Percentiles rank a stretch among this genome's conserved stretches.
Conservation (phyloP, 2,797 vertebrate species). For the Knipowitschia caucasica region DNA sequence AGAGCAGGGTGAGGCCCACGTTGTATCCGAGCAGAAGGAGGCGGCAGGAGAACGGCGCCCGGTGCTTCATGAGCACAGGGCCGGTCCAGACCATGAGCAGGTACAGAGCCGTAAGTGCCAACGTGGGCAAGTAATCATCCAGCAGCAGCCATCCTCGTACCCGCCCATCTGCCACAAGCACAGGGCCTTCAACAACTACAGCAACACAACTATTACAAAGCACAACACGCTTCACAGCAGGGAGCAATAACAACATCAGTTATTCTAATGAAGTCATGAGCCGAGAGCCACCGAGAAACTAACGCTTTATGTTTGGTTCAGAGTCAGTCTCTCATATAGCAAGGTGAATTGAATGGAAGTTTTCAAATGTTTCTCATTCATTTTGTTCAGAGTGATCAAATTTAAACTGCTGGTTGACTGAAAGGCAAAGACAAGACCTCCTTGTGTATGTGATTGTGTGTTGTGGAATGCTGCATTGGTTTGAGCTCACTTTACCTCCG, state of each 20-base stretch:
- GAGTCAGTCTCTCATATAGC: no score
- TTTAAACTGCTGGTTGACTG: not conserved
- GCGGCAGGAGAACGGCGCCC: slow-evolving; percentile 83
- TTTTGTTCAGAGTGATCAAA: no score
- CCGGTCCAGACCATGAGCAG: slow-evolving; percentile 92
- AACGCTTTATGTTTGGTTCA: no score
- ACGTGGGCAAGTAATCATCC: slow-evolving; percentile 88
- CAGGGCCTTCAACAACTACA: no score
- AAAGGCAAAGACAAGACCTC: not conserved
- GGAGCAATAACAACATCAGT: no score
- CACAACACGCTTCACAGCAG: no score
- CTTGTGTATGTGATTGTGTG: not conserved
- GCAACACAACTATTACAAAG: no score
- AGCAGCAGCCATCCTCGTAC: slow-evolving; percentile 93
- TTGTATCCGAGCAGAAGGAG: slow-evolving; percentile 90
- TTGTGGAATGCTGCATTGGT: not conserved
- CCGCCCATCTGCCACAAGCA: slow-evolving; percentile 82
- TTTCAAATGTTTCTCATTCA: no score
- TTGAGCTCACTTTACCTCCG: not conserved
- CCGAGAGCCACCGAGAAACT: no score
- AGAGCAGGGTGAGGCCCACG: slow-evolving; percentile 87
- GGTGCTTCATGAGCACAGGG: slow-evolving; percentile 91
- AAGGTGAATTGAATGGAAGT: no score
- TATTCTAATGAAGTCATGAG: no score
- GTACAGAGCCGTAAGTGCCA: slow-evolving; percentile 85